A percentile compares a stretch with the other conserved stretches of the same genome.
Evolutionary conservation across 2,888 invertebrate species (phyloP).

Genomic region (Ceriagrion tenellum): DNA sequence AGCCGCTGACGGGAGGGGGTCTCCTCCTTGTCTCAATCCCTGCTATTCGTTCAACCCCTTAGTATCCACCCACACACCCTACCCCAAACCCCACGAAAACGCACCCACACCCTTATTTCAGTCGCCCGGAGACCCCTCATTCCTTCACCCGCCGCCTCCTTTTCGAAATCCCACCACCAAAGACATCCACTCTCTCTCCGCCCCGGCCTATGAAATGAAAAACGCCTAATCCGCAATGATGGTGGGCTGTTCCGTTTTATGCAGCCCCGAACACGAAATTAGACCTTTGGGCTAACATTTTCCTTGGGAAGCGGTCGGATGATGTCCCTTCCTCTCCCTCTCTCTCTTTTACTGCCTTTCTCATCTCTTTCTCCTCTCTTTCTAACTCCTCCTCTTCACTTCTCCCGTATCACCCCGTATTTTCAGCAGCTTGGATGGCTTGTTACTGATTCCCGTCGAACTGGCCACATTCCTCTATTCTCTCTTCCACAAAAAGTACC

Average conservation of each 20-base stretch:
- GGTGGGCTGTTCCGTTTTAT: constrained; percentile 25
- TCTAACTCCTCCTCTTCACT: no score
- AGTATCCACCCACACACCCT: no score
- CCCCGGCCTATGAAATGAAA: constrained; percentile 18
- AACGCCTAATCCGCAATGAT: constrained; percentile 35
- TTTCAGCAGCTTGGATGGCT: no score
- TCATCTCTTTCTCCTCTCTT: background rate
- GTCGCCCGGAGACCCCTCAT: background rate
- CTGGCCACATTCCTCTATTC: no score
- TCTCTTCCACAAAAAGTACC: no score
- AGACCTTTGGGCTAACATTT: constrained; percentile 37
- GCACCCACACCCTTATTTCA: background rate
- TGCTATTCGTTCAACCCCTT: background rate
- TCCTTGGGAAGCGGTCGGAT: background rate
- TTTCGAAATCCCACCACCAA: background rate
- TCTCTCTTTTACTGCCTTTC: background rate
- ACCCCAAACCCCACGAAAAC: background rate
- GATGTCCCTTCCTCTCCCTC: background rate
- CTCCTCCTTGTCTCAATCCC: background rate
- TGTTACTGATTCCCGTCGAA: no score
- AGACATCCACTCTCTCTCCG: background rate
- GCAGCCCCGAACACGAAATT: constrained; percentile 39
- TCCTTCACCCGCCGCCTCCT: background rate
- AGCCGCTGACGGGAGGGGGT: background rate
- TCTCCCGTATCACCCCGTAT: background rate